A percentile compares a stretch with the other conserved stretches of the same genome.
These are phyloP conservation scores for Poecilia latipinna DNA, from an alignment of 2,113 vertebrate genomes.

Conservation along the genomic window DNA sequence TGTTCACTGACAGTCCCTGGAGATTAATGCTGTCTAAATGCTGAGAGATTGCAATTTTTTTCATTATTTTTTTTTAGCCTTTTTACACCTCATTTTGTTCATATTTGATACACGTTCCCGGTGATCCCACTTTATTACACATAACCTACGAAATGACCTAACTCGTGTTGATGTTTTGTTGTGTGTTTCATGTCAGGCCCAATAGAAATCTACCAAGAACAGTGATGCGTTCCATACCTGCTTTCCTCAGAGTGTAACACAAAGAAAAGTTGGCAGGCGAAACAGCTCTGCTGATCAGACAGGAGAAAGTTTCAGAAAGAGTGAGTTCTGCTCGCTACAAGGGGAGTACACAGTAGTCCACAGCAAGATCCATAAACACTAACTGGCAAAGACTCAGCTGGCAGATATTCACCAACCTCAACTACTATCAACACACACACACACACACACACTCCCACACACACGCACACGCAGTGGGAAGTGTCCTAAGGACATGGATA, in stretches of 20 bases:
- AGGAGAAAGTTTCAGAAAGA: constrained; percentile 41
- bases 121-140: background rate
- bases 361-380: constrained; percentile 55
- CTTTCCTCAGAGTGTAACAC: too few relatives aligned
- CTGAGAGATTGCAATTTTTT: too few relatives aligned
- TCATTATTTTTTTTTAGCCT: too few relatives aligned
- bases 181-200: background rate
- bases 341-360: constrained; percentile 26
- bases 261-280: constrained; percentile 9
- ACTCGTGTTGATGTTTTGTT: background rate
- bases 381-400: constrained; percentile 50
- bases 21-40: too few relatives aligned
- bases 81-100: too few relatives aligned
- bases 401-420: constrained; percentile 33
- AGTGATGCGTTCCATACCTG: background rate
- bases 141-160: background rate
- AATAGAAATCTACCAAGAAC: background rate
- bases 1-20: too few relatives aligned
- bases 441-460: constrained; percentile 31
- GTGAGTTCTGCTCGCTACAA: constrained; percentile 33
- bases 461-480: constrained; percentile 36
- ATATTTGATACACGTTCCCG: too few relatives aligned
- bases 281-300: constrained; percentile 2
- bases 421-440: constrained; percentile 25
- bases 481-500: constrained; percentile 57